These are phyloP conservation scores for Muscicapa adusta DNA, from an alignment of 2,113 vertebrate genomes.

Conservation along the genomic window DNA sequence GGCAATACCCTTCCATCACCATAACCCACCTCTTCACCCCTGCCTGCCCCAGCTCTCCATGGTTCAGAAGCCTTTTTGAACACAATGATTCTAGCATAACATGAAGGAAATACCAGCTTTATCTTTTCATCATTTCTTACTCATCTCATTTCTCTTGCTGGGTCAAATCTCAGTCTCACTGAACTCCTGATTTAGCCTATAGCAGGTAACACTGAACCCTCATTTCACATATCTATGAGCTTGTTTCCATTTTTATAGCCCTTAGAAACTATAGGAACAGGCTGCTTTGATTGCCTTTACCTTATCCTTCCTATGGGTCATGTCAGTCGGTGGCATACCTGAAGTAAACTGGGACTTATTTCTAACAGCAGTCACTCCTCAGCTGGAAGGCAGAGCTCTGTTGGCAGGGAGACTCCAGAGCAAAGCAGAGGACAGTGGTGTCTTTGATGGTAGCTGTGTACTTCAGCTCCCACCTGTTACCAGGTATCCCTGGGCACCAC, in stretches of 20 bases:
- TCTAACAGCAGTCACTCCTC: not conserved
- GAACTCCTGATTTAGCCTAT: not conserved
- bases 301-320: not conserved
- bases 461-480: not conserved
- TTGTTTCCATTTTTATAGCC: constrained; percentile 1
- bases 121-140: not conserved
- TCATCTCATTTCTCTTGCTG: not conserved
- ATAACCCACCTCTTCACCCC: not conserved
- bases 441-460: not conserved
- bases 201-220: not conserved
- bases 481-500: not conserved
- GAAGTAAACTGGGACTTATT: not conserved
- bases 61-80: not conserved
- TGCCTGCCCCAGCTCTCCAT: not conserved
- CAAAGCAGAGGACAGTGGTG: not conserved
- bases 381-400: not conserved
- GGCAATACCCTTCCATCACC: not conserved
- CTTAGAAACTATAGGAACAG: not conserved
- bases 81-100: not conserved
- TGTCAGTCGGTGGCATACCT: constrained; percentile 1
- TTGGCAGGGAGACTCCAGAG: not conserved
- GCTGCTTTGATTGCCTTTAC: constrained; percentile 22
- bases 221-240: not conserved
- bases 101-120: constrained; percentile 14
- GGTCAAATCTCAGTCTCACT: constrained; percentile 8